phyloP scores from a whole-genome alignment of 2,888 invertebrate genomes.

The Acleris emargana region DNA sequence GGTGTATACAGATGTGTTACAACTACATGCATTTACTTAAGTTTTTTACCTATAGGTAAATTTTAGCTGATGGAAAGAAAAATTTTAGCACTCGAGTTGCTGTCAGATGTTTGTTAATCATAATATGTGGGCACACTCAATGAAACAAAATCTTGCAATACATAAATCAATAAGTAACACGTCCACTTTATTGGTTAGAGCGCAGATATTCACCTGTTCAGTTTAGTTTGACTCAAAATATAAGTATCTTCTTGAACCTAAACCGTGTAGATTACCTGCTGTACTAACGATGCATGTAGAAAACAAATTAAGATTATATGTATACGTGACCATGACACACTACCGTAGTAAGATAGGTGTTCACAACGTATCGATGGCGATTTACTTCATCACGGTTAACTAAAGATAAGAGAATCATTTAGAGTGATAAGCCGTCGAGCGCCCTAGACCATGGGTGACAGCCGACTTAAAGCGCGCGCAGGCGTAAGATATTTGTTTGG shows the following conservation, averaged over 20 bases:
- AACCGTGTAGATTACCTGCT: background rate
- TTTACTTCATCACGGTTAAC: conserved; percentile 19
- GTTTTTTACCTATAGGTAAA: too few relatives aligned
- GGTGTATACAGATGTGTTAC: too few relatives aligned
- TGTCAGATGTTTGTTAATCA: too few relatives aligned
- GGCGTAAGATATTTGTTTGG: background rate
- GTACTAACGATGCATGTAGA: conserved; percentile 9
- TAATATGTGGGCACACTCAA: too few relatives aligned
- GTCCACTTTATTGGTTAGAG: too few relatives aligned
- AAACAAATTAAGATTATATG: conserved; percentile 18
- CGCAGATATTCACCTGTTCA: too few relatives aligned
- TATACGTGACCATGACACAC: conserved; percentile 28
- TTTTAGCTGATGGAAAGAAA: too few relatives aligned
- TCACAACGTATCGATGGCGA: conserved; percentile 3
- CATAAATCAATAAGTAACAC: too few relatives aligned
- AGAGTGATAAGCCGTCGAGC: conserved; percentile 19
- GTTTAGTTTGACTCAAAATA: too few relatives aligned
- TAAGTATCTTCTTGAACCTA: conserved; percentile 1
- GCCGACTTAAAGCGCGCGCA: background rate
- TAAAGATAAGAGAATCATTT: conserved; percentile 27
- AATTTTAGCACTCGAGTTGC: too few relatives aligned
- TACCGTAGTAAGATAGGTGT: conserved; percentile 2
- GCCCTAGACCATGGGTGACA: conserved; percentile 14
- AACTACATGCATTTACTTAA: too few relatives aligned
- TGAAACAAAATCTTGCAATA: too few relatives aligned